phyloP scores from a whole-genome alignment of 2,113 vertebrate species.

The Salvelinus sp. region DNA sequence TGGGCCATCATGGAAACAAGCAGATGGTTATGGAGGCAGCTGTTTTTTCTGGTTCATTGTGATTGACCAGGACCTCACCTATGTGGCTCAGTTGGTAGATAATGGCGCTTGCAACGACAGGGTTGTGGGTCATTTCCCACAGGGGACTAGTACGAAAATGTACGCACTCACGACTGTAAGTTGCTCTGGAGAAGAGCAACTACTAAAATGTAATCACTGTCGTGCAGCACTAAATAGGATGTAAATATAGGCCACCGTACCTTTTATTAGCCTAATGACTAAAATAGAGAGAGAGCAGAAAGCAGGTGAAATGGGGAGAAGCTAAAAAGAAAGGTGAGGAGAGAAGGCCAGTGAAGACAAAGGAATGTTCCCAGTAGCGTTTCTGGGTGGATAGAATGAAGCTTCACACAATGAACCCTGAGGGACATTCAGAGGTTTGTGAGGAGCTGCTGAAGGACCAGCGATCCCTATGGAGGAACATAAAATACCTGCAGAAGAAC shows the following conservation, averaged over 20 bases:
- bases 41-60: slow-evolving; percentile 10
- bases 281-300: neutral
- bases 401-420: neutral
- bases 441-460: neutral
- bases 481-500: neutral
- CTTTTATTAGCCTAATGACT: too few relatives aligned
- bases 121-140: too few relatives aligned
- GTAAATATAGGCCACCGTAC: neutral
- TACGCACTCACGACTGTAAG: too few relatives aligned
- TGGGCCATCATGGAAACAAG: neutral
- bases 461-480: neutral
- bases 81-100: neutral
- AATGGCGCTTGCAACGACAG: neutral
- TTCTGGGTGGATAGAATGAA: slow-evolving; percentile 40
- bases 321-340: neutral
- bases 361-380: slow-evolving; percentile 30
- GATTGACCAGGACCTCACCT: slow-evolving; percentile 4
- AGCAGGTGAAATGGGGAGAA: neutral
- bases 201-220: too few relatives aligned
- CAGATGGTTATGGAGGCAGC: neutral
- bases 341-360: neutral
- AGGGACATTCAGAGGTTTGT: neutral
- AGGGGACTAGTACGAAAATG: neutral
- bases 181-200: too few relatives aligned
- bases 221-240: neutral